Evolutionary conservation across 1,140 invertebrate genomes (phyloP).

Genomic region (Drosophila watanabei): DNA sequence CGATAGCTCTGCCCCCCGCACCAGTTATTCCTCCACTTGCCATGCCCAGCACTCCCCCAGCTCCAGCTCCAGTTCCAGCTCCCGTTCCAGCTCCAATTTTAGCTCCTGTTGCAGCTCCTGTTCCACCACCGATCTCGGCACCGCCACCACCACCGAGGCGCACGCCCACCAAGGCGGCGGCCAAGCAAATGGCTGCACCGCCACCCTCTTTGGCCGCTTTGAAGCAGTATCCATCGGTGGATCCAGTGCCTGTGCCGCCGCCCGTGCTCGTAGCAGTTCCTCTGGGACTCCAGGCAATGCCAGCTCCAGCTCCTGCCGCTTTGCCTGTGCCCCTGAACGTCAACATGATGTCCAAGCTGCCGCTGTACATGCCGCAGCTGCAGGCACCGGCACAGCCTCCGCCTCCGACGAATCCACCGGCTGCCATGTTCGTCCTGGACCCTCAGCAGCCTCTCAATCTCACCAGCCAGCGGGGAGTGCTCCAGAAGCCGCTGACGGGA

Average conservation of each 20-base stretch:
- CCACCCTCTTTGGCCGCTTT: conserved; percentile 28
- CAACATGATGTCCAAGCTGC: conserved; percentile 62
- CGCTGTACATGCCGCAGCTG: conserved; percentile 54
- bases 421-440: conserved; percentile 50
- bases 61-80: neutral
- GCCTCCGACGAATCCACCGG: neutral
- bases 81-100: neutral
- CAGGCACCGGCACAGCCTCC: neutral
- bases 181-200: conserved; percentile 59
- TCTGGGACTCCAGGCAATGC: conserved; percentile 10
- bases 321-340: conserved; percentile 18
- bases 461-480: conserved; percentile 55
- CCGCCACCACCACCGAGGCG: conserved; percentile 13
- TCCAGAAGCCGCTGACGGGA: conserved; percentile 20
- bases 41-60: neutral
- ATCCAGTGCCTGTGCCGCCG: neutral
- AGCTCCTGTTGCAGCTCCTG: neutral
- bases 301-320: conserved; percentile 15
- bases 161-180: conserved; percentile 70
- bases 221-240: conserved; percentile 40
- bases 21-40: conserved; percentile 6
- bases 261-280: conserved; percentile 20
- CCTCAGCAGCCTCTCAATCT: conserved; percentile 63
- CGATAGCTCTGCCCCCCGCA: neutral
- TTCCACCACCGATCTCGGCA: conserved; percentile 5